These are phyloP conservation scores for Sceliomorpha sp. DNA, from an alignment of 2,888 invertebrate genomes.

Conservation along the genomic window DNA sequence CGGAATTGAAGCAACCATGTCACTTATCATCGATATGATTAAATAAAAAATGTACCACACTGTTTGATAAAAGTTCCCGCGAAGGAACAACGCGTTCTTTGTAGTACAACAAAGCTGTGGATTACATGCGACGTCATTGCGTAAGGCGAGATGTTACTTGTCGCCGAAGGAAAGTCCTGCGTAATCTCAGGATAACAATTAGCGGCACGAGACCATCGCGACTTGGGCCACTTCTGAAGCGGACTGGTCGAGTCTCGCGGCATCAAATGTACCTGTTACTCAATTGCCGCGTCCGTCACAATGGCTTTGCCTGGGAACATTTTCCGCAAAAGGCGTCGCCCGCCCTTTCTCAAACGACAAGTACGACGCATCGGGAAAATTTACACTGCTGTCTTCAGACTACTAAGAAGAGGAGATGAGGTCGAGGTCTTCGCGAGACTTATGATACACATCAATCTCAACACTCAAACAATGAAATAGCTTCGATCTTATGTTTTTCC, in stretches of 20 bases:
- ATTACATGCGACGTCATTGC: slow-evolving; percentile 25
- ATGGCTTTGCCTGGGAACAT: slow-evolving; percentile 75
- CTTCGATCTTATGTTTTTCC: slow-evolving; percentile 21
- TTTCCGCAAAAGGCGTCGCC: slow-evolving; percentile 72
- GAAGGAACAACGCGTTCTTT: no score
- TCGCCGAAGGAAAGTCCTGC: slow-evolving; percentile 55
- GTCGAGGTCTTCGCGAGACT: slow-evolving; percentile 60
- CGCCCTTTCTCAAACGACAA: slow-evolving; percentile 64
- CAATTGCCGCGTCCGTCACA: slow-evolving; percentile 67
- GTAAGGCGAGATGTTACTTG: slow-evolving; percentile 37
- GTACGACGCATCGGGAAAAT: slow-evolving; percentile 62
- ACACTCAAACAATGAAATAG: slow-evolving; percentile 31
- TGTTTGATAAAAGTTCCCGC: no score
- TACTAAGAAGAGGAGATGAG: slow-evolving; percentile 52
- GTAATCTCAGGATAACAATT: slow-evolving; percentile 61
- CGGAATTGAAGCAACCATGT: no score
- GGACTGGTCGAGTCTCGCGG: slow-evolving; percentile 50
- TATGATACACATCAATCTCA: slow-evolving; percentile 46
- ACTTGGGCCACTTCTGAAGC: slow-evolving; percentile 59
- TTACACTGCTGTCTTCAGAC: slow-evolving; percentile 38
- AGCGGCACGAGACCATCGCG: slow-evolving; percentile 61
- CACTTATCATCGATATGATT: no score
- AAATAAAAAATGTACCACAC: no score
- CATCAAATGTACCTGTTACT: slow-evolving; percentile 63
- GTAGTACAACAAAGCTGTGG: slow-evolving; percentile 8